Conservation (phyloP, 2,888 invertebrate genomes). For the Zygogramma bicolorata region DNA sequence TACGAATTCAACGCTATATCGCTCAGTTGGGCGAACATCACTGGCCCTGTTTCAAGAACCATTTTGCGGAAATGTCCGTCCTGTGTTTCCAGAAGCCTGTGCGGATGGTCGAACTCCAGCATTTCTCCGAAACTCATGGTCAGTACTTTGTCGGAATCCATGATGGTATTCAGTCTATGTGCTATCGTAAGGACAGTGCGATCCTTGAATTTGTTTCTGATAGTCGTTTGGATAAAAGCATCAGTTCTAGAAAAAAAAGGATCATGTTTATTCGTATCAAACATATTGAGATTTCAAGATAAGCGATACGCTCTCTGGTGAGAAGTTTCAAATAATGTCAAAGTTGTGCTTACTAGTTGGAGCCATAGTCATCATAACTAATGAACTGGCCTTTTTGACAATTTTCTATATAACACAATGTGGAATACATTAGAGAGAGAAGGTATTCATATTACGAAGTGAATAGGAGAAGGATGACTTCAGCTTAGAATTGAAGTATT, state of each 20-base stretch:
- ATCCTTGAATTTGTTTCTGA: constrained; percentile 81
- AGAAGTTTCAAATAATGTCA: too few species aligned
- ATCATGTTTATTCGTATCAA: too few species aligned
- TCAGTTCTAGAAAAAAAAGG: constrained; percentile 74
- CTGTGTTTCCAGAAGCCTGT: constrained; percentile 72
- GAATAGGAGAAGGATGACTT: too few species aligned
- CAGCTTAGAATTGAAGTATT: too few species aligned
- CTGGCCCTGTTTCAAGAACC: constrained; percentile 70
- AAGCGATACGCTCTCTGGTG: too few species aligned
- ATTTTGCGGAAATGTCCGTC: constrained; percentile 74
- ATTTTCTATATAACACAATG: too few species aligned
- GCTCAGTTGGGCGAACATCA: not conserved
- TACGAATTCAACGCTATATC: not conserved
- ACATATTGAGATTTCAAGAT: too few species aligned
- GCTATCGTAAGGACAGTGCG: constrained; percentile 93
- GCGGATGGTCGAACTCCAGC: constrained; percentile 83
- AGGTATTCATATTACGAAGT: too few species aligned
- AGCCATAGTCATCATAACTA: too few species aligned
- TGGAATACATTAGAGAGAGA: too few species aligned
- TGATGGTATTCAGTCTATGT: constrained; percentile 90
- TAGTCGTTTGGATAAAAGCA: constrained; percentile 85
- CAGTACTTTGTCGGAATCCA: constrained; percentile 90
- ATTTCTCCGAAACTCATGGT: constrained; percentile 88
- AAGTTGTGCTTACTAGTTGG: too few species aligned
- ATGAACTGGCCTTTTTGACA: too few species aligned